Evolutionary conservation across 2,113 vertebrate species (phyloP).

Genomic region (Percina caprodes): DNA sequence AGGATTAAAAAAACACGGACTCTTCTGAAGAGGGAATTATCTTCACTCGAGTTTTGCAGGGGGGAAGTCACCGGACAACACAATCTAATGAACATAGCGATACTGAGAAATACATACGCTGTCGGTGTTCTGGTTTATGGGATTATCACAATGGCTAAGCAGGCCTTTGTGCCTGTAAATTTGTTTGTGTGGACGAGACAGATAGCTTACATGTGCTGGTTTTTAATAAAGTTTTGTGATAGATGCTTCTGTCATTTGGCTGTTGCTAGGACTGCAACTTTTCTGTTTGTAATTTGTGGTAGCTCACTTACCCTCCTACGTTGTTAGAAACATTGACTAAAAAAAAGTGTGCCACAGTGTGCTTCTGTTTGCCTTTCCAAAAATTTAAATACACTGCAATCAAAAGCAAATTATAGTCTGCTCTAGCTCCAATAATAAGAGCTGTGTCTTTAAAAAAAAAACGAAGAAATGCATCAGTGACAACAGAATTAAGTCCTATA

Average conservation of each 20-base stretch:
- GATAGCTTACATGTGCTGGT: background rate
- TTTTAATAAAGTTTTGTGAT: constrained; percentile 18
- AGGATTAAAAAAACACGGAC: no score
- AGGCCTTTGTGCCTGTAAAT: background rate
- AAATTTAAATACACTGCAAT: constrained; percentile 31
- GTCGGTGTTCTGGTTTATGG: background rate
- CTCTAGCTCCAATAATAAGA: constrained; percentile 2
- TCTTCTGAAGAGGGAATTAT: no score
- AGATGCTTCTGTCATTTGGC: constrained; percentile 31
- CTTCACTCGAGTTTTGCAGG: no score
- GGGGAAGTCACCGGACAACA: no score
- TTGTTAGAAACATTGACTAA: background rate
- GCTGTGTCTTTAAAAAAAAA: constrained; percentile 27
- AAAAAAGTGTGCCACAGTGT: background rate
- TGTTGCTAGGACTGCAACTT: background rate
- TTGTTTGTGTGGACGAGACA: constrained; percentile 1
- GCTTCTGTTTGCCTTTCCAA: constrained; percentile 8
- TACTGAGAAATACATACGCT: background rate
- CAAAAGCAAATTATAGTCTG: constrained; percentile 39
- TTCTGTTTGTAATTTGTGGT: constrained; percentile 8
- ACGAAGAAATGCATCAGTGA: constrained; percentile 32
- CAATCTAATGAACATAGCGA: no score
- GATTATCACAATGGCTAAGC: constrained; percentile 13
- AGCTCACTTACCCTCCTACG: background rate
- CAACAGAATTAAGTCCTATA: constrained; percentile 39